Evolutionary conservation across 2,113 vertebrate genomes (phyloP).

Genomic region (Illadopsis cleaveri): DNA sequence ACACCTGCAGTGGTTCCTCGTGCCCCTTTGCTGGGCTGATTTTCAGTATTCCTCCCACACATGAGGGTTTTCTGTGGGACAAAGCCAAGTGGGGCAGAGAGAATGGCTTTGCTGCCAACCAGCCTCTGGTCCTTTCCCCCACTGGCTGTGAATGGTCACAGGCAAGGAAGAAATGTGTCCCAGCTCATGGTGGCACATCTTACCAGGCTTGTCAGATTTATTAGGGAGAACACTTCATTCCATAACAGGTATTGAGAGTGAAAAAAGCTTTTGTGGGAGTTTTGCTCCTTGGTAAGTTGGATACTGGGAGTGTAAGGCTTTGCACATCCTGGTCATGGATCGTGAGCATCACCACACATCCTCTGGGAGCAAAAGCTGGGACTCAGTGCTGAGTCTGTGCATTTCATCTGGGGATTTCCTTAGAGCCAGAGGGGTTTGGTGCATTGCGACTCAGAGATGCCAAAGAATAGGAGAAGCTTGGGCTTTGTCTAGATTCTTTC

Average conservation of each 20-base stretch:
- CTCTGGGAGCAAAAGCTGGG: background rate
- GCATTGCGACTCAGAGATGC: background rate
- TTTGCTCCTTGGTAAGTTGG: background rate
- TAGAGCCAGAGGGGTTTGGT: background rate
- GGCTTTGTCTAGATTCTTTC: background rate
- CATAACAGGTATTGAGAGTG: background rate
- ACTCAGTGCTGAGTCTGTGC: background rate
- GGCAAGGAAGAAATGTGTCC: background rate
- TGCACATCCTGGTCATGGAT: background rate
- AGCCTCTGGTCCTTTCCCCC: background rate
- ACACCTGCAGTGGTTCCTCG: background rate
- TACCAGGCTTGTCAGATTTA: background rate
- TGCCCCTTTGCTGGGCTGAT: background rate
- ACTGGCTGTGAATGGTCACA: background rate
- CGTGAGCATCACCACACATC: fast-evolving
- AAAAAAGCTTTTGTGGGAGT: background rate
- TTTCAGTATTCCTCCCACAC: background rate
- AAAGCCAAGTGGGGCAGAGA: background rate
- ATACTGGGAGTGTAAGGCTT: background rate
- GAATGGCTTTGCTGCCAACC: background rate
- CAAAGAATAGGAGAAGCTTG: fast-evolving
- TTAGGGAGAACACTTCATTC: background rate
- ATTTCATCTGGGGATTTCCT: background rate
- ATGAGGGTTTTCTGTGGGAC: fast-evolving
- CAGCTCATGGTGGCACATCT: background rate